Conservation (phyloP, 2,888 invertebrate genomes). For the Leptopilina drosophilae region DNA sequence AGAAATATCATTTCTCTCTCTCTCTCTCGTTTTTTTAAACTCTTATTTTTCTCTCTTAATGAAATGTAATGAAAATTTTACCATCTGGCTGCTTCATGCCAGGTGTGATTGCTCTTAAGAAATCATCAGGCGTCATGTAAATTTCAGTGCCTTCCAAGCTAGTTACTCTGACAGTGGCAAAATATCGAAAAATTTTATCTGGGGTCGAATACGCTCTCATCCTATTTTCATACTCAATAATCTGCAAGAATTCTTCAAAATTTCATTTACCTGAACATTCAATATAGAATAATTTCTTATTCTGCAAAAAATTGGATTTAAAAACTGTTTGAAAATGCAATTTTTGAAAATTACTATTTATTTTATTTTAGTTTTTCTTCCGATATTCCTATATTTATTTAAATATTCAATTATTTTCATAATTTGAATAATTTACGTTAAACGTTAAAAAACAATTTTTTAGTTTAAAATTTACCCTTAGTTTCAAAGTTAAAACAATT, state of each 20-base stretch:
- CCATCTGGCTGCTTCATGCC: slow-evolving; percentile 98
- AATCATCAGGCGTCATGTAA: slow-evolving; percentile 99
- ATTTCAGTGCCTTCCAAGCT: slow-evolving; percentile 84
- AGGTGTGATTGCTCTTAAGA: slow-evolving; percentile 96
- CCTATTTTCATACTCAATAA: slow-evolving; percentile 98
- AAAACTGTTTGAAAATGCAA: too few species aligned
- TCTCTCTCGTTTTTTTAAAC: too few species aligned
- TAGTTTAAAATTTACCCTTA: too few species aligned
- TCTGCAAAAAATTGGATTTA: too few species aligned
- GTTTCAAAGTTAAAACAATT: too few species aligned
- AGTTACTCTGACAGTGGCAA: slow-evolving; percentile 93
- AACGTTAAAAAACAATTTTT: too few species aligned
- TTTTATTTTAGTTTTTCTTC: too few species aligned
- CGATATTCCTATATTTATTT: too few species aligned
- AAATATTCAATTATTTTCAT: too few species aligned
- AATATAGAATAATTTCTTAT: neutral
- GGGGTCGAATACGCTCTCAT: slow-evolving; percentile 97
- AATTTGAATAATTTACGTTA: too few species aligned
- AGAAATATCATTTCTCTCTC: neutral
- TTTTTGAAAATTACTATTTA: too few species aligned
- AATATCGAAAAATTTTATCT: slow-evolving; percentile 99
- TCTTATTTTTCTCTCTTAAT: slow-evolving; percentile 33
- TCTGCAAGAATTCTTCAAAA: slow-evolving; percentile 81
- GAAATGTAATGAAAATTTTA: slow-evolving; percentile 77
- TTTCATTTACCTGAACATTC: slow-evolving; percentile 36